Evolutionary conservation across 1,140 invertebrate species (phyloP).

Genomic region (Helicorthomorpha holstii): DNA sequence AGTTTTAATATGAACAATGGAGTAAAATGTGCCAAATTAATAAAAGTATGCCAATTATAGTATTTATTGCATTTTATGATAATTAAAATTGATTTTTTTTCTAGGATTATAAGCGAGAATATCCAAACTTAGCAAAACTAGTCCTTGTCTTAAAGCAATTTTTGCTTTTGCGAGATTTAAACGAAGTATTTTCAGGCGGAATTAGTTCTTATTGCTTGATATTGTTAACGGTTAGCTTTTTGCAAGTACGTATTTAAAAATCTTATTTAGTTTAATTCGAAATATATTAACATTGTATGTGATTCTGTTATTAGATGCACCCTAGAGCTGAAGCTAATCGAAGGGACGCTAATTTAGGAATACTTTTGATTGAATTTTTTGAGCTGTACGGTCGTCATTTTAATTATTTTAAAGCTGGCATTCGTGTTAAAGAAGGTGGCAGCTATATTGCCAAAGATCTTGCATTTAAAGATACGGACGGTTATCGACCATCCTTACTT

Average conservation of each 20-base stretch:
- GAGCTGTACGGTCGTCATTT: conserved; percentile 93
- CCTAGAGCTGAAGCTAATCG: conserved; percentile 42
- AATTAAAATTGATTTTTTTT: conserved; percentile 11
- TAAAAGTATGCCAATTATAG: conserved; percentile 38
- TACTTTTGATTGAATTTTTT: conserved; percentile 92
- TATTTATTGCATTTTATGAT: background rate
- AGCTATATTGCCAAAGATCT: conserved; percentile 89
- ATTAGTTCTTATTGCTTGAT: conserved; percentile 98
- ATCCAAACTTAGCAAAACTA: conserved; percentile 74
- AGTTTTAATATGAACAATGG: conserved; percentile 96
- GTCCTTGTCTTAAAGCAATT: conserved; percentile 97
- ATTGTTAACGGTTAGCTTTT: conserved; percentile 93
- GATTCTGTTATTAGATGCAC: conserved; percentile 40
- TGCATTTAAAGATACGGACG: conserved; percentile 71
- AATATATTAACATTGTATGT: conserved; percentile 7
- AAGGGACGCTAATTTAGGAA: conserved; percentile 63
- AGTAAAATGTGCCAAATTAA: conserved; percentile 84
- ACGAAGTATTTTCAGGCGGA: conserved; percentile 97
- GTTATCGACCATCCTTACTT: conserved; percentile 74
- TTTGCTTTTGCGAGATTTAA: conserved; percentile 86
- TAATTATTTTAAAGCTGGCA: conserved; percentile 89
- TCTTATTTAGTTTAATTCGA: background rate
- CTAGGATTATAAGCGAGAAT: conserved; percentile 33
- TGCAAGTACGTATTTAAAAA: conserved; percentile 45
- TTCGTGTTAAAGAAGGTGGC: conserved; percentile 84